A percentile compares a stretch with the other conserved stretches of the same genome.
Conservation (phyloP, 2,888 invertebrate species). For the Strigamia crassipes region DNA sequence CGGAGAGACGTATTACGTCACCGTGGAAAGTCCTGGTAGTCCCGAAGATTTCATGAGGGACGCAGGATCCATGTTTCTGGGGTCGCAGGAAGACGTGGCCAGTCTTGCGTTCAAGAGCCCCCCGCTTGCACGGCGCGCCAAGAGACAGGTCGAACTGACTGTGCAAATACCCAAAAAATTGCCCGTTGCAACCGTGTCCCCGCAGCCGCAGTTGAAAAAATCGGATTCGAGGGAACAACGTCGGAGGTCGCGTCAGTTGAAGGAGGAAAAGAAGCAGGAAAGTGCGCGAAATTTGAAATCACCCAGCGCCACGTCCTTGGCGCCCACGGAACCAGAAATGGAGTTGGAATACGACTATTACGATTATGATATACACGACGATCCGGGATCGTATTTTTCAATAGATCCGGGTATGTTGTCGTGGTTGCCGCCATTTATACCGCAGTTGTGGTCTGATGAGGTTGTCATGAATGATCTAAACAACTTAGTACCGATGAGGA, state of each 20-base stretch:
- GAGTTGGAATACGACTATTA: constrained; percentile 53
- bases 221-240: neutral
- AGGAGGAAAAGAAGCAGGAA: neutral
- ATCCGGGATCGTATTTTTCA: constrained; percentile 53
- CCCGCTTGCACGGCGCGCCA: constrained; percentile 8
- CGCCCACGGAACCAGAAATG: constrained; percentile 14
- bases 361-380: constrained; percentile 52
- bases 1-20: constrained; percentile 44
- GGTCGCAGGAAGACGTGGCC: constrained; percentile 1
- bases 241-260: neutral
- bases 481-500: neutral
- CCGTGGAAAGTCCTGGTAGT: constrained; percentile 18
- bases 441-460: constrained; percentile 49
- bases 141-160: neutral
- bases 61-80: constrained; percentile 41
- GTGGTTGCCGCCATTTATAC: constrained; percentile 53
- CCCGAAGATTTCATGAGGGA: constrained; percentile 47
- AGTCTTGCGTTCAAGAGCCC: neutral
- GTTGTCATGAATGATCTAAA: neutral
- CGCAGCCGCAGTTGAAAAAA: constrained; percentile 48
- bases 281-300: neutral
- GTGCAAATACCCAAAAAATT: neutral
- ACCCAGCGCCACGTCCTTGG: neutral
- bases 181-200: constrained; percentile 50
- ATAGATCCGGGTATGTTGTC: constrained; percentile 51